Evolutionary conservation across 2,888 invertebrate genomes (phyloP), one percentile per base, ranked within the genome.

Genomic region (Polyommatus icarus): DNA sequence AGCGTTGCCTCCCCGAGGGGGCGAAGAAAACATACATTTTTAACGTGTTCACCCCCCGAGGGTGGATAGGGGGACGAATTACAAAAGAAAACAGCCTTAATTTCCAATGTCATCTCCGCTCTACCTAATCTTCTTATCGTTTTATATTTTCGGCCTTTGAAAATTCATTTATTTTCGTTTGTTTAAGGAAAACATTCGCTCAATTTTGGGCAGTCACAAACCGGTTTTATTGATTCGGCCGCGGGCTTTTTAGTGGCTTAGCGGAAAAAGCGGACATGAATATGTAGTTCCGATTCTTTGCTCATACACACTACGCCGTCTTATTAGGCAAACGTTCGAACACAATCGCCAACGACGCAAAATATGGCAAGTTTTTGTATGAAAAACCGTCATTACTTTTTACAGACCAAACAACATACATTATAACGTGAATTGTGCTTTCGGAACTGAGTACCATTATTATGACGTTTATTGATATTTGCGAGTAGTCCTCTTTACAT

Each of bases 51-150:
- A 84, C 86, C 81, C 83, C 81, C 78, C 82, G 85, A 85, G 86
- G 90, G 93, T 90, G 87, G 91, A 89, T 87, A 89, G 85, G 90
- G 92, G 92, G 88, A 91, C 89, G 90, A 92, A 93, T 93, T 93
- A 94, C 93, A 93, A 94, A 93, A 91, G 92, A 93, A 94, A 93
- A 93, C 93, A 93, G 88, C 93, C 94, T 93, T 93, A 94, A 94
- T 94, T 93, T 93, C 93, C 93, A 94, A 93, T 93, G 94, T 93
- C 94, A 94, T 94, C 93, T 93, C 93, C 93, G 93, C 90, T 91
- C 91, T 91, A 88, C 90, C 90, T 94, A 93, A 94, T 94, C 94
- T 90, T 93, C 93, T 94, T 94, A 93, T 91, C 92, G 92, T 91
- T 93, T 87, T 92, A 93, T 92, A 93, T 91, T 93, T 93, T 92